These are phyloP conservation scores for Percina caprodes DNA, from an alignment of 2,113 vertebrate species.

Conservation along the genomic window DNA sequence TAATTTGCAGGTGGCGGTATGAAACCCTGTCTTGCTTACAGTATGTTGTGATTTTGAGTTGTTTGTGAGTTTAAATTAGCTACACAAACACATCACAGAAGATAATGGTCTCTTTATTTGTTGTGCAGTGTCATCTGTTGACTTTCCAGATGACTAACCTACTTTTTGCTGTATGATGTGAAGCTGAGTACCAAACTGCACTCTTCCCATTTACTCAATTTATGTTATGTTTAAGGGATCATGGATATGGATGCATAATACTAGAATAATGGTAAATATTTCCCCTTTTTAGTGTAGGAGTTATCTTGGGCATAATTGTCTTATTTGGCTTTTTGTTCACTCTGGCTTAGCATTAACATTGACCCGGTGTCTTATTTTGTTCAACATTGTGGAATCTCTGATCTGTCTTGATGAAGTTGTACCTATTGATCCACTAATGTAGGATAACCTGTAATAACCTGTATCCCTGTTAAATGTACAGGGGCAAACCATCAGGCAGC, in stretches of 20 bases:
- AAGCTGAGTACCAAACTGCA: slow-evolving; percentile 16
- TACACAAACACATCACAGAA: not conserved
- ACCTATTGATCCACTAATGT: not conserved
- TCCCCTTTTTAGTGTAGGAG: not conserved
- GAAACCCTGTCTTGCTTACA: slow-evolving; percentile 5
- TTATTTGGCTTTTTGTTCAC: not conserved
- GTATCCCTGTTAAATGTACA: not conserved
- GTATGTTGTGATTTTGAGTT: slow-evolving; percentile 12
- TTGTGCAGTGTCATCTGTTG: slow-evolving; percentile 25
- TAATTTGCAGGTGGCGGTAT: slow-evolving; percentile 31
- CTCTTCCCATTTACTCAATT: slow-evolving; percentile 7
- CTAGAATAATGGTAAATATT: not conserved
- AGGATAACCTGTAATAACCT: not conserved
- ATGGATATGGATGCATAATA: not conserved
- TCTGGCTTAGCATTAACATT: not conserved
- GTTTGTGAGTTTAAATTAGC: slow-evolving; percentile 16
- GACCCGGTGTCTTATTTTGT: not conserved
- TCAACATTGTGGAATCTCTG: not conserved
- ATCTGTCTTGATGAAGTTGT: not conserved
- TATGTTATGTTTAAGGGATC: not conserved
- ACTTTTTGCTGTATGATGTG: slow-evolving; percentile 31
- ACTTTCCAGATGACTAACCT: slow-evolving; percentile 49
- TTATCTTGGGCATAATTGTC: not conserved
- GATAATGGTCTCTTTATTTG: slow-evolving; percentile 24
- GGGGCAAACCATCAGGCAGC: not conserved